Evolutionary conservation across 30 jellyfish, hydroid and myxozoan species (phyloP).

Genomic region (Aurelia aurita): DNA sequence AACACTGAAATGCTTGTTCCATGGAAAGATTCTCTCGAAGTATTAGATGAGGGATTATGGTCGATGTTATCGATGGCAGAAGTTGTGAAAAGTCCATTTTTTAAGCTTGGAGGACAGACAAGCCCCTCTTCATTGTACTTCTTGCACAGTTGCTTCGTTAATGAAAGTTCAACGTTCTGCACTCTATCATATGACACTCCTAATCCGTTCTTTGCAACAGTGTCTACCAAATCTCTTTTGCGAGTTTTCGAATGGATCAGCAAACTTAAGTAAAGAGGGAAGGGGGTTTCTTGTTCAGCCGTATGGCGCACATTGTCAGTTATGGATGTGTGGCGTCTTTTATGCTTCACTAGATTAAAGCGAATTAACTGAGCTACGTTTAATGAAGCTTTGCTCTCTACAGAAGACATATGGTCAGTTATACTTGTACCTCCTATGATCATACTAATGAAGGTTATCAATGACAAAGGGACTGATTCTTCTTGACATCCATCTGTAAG

Average conservation of each 20-base stretch:
- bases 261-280: neutral
- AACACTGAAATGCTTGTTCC: constrained; percentile 37
- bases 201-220: neutral
- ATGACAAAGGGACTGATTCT: neutral
- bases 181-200: constrained; percentile 28
- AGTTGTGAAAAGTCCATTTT: neutral
- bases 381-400: neutral
- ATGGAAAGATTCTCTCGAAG: constrained; percentile 8
- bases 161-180: neutral
- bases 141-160: constrained; percentile 37
- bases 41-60: constrained; percentile 20
- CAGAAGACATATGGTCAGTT: neutral
- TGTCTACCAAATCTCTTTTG: constrained; percentile 6
- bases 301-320: neutral
- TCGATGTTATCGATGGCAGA: constrained; percentile 51
- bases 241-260: constrained; percentile 12
- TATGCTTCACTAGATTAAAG: neutral
- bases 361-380: constrained; percentile 1
- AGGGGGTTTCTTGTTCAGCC: neutral
- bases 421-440: neutral
- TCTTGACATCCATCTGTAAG: neutral
- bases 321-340: neutral
- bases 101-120: constrained; percentile 36
- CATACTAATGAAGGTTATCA: neutral
- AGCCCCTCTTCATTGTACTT: constrained; percentile 1